Conservation (phyloP, 2,888 invertebrate genomes). For the Escarpia spicata region DNA sequence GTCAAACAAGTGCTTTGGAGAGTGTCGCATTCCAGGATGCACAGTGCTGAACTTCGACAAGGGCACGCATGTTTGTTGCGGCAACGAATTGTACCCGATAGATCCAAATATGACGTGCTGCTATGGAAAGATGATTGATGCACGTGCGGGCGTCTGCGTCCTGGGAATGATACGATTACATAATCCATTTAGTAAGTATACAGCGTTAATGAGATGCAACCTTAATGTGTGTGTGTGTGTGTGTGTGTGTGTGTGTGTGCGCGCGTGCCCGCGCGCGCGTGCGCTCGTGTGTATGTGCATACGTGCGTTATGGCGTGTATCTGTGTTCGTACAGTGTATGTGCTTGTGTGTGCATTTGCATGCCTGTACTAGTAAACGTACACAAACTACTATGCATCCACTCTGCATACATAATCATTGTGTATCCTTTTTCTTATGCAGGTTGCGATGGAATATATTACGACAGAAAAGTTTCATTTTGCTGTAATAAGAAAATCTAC, state of each 20-base stretch:
- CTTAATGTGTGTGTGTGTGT: background rate
- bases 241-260: background rate
- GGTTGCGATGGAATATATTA: background rate
- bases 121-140: background rate
- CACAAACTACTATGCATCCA: background rate
- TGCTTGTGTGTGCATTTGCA: background rate
- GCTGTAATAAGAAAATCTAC: constrained; percentile 9
- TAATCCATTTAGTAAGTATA: background rate
- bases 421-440: background rate
- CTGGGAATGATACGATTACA: background rate
- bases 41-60: background rate
- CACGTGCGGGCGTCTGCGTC: background rate
- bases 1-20: background rate
- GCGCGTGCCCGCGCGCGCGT: background rate
- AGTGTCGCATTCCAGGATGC: background rate
- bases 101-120: background rate
- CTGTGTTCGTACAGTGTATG: background rate
- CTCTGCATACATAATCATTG: background rate
- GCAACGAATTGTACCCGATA: background rate
- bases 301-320: background rate
- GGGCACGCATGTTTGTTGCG: background rate
- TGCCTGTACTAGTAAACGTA: background rate
- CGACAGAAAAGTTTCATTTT: background rate
- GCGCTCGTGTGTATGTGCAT: background rate
- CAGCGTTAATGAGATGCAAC: background rate